Base-by-base conservation (phyloP, 2,113 vertebrate species). In the Panurus biarmicus region DNA sequence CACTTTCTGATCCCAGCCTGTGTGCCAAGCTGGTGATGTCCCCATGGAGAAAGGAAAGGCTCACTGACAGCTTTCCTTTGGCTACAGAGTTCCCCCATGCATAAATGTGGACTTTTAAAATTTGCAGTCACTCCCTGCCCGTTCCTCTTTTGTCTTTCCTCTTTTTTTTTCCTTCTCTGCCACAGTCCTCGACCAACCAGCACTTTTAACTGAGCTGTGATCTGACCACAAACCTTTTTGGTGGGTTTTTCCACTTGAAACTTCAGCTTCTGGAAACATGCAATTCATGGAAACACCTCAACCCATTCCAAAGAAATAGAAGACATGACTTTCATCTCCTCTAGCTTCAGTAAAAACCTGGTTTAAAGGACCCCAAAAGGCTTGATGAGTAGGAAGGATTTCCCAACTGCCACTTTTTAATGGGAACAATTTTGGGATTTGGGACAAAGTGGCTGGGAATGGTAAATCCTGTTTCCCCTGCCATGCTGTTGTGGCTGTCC, bases 401-500 rank as follows among this genome's bases (percentile, higher is more conserved):
- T 77, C 35, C 45, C 84, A 23, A 22, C 12, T 31, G 22, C 17
- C 51, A 53, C 15, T 31, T 90, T 48, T 84, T 80, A 71, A 60
- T 24, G 19, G 67, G 58, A 89, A 79, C 4, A 25, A 1, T 26
- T 40, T 47, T n/a, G 58, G 38, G 29, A 62, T 66, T 40, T 73
- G 50, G 61, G 69, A 67, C n/a, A 73, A 76, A 83, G 56, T 2
- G 19, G 11, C 26, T 54, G n/a, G 53, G 42, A 90, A 62, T 29
- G 29, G n/a, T 10, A 87, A 91, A 80, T 15, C 31, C 54, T 14
- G 1, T 51, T 61, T 66, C 16, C 5, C 6, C 6, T 80, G 20
- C 16, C 2, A 0, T 26, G 35, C 13, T 78, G 18, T 23, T 1
- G 2, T 38, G 60, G 23, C 12, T 65, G 12, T 36, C 17, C 28